Conservation (phyloP, 2,113 vertebrate genomes). For the Ceyx margarethae region DNA sequence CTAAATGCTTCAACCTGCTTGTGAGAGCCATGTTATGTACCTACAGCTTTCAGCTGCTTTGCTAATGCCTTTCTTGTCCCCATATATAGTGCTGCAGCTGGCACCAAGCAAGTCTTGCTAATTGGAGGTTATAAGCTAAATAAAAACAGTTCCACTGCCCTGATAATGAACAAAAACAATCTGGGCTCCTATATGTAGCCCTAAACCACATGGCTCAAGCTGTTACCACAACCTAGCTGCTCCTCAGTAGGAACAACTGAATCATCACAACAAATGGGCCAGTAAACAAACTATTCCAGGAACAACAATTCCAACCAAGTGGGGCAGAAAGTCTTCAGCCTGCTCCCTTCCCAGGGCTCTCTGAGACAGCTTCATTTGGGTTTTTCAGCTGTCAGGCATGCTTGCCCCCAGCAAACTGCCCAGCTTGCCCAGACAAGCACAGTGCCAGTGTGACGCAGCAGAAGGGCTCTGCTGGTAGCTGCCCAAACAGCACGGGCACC, state of each 20-base stretch:
- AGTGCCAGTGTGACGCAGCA: neutral
- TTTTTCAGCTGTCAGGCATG: neutral
- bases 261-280: neutral
- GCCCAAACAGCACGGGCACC: neutral
- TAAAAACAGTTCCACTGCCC: neutral
- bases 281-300: neutral
- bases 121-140: neutral
- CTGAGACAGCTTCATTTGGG: neutral
- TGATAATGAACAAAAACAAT: neutral
- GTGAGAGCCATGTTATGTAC: neutral
- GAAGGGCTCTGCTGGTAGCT: neutral
- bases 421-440: rapidly evolving
- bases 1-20: neutral
- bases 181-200: neutral
- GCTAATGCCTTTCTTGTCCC: neutral
- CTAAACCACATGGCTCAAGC: neutral
- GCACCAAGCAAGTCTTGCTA: neutral
- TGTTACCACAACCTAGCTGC: neutral
- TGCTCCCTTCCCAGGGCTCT: neutral
- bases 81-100: neutral
- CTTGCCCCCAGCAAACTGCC: neutral
- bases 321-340: neutral
- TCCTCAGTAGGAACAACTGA: neutral
- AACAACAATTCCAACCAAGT: neutral
- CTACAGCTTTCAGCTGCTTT: neutral